Conservation (phyloP, 2,888 invertebrate species). For the Griposia aprilina region DNA sequence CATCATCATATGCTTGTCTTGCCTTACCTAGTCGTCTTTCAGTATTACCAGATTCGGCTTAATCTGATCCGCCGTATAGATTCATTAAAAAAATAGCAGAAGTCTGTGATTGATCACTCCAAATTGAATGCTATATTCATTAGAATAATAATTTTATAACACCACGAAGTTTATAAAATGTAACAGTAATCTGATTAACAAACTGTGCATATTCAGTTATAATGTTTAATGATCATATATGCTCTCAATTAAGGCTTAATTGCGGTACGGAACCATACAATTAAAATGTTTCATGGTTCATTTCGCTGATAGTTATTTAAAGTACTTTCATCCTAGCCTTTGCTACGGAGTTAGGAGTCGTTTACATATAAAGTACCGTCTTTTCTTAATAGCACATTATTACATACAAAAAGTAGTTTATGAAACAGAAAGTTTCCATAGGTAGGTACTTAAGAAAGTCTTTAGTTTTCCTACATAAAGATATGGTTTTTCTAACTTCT, state of each 20-base stretch:
- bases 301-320: conserved; percentile 12
- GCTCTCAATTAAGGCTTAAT: conserved; percentile 35
- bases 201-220: conserved; percentile 29
- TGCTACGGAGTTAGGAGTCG: conserved; percentile 4
- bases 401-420: neutral
- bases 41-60: neutral
- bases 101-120: neutral
- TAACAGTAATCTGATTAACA: conserved; percentile 20
- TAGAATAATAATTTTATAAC: neutral
- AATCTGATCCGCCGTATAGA: neutral
- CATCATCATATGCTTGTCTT: neutral
- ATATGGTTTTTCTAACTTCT: neutral
- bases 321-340: conserved; percentile 7
- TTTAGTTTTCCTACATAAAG: neutral
- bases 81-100: neutral
- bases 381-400: neutral
- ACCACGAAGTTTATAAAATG: neutral
- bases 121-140: neutral
- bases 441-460: neutral
- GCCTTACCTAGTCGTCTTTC: neutral
- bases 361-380: neutral
- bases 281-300: conserved; percentile 32
- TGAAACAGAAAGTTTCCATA: neutral
- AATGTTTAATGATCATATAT: conserved; percentile 25
- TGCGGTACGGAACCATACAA: conserved; percentile 26